Percentiles rank a stretch among this genome's conserved stretches.
phyloP scores from a whole-genome alignment of 2,113 vertebrate species.

The Pterophyllum scalare region DNA sequence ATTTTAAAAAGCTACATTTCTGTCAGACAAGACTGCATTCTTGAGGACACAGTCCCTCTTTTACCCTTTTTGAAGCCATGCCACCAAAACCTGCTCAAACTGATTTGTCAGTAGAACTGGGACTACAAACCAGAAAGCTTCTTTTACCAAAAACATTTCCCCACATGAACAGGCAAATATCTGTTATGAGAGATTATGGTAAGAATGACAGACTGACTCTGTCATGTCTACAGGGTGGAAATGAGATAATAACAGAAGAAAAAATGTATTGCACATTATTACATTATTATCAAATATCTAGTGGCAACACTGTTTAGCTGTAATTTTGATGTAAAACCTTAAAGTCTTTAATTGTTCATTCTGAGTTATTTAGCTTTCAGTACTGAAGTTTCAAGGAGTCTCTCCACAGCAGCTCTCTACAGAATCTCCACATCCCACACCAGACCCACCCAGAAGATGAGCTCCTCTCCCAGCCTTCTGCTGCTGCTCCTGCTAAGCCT shows the following conservation, averaged over 20 bases:
- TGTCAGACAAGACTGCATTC: no score
- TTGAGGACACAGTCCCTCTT: no score
- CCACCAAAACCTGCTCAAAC: not conserved
- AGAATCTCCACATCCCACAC: not conserved
- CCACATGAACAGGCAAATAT: not conserved
- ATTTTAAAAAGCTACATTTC: no score
- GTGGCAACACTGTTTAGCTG: no score
- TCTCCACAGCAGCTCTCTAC: not conserved
- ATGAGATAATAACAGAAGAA: not conserved
- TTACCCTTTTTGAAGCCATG: no score
- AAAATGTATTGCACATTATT: not conserved
- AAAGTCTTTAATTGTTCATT: not conserved
- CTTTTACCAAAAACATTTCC: not conserved
- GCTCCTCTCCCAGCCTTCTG: not conserved
- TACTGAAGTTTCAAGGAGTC: not conserved
- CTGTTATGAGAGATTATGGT: not conserved
- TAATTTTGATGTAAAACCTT: not conserved
- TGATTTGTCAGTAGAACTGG: not conserved
- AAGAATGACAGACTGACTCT: not conserved
- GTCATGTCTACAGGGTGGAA: not conserved
- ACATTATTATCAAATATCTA: no score
- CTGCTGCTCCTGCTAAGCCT: not conserved
- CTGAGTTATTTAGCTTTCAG: not conserved
- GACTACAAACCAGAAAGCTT: not conserved
- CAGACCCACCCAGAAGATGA: not conserved